Conservation (phyloP, 2,113 vertebrate genomes). For the Salvator merianae region DNA sequence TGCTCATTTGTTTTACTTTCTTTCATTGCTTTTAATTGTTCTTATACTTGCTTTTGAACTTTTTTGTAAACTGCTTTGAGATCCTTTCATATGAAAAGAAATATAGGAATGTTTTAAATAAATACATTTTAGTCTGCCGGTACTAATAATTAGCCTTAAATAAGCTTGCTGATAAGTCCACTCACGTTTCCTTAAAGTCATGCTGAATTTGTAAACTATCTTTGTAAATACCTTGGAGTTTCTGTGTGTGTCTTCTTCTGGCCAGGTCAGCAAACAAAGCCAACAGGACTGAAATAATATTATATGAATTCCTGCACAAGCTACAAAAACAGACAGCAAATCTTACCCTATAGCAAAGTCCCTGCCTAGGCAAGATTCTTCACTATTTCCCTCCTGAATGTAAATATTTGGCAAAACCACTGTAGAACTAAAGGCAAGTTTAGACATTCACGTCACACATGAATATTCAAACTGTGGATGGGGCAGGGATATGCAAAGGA, state of each 20-base stretch:
- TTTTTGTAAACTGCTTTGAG: no score
- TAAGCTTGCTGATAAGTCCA: conserved; percentile 12
- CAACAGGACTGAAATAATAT: conserved; percentile 71
- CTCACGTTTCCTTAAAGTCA: conserved; percentile 57
- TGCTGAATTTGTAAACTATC: conserved; percentile 63
- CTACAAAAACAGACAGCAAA: conserved; percentile 19
- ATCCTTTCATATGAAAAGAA: no score
- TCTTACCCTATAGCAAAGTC: conserved; percentile 66
- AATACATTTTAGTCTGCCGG: no score
- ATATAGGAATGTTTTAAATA: no score
- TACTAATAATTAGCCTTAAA: conserved; percentile 25
- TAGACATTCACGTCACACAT: no score
- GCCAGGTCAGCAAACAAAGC: conserved; percentile 40
- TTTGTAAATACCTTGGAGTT: conserved; percentile 50
- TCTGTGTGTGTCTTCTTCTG: conserved; percentile 37
- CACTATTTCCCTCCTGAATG: conserved; percentile 51
- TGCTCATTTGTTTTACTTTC: no score
- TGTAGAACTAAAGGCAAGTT: conserved; percentile 2
- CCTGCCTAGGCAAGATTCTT: conserved; percentile 29
- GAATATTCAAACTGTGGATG: no score
- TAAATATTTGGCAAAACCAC: conserved; percentile 66
- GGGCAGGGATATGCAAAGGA: no score
- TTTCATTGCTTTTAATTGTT: no score
- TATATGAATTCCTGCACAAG: conserved; percentile 57
- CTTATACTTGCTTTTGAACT: no score